phyloP scores from a whole-genome alignment of 2,888 invertebrate genomes.

The Phaedon cochleariae region DNA sequence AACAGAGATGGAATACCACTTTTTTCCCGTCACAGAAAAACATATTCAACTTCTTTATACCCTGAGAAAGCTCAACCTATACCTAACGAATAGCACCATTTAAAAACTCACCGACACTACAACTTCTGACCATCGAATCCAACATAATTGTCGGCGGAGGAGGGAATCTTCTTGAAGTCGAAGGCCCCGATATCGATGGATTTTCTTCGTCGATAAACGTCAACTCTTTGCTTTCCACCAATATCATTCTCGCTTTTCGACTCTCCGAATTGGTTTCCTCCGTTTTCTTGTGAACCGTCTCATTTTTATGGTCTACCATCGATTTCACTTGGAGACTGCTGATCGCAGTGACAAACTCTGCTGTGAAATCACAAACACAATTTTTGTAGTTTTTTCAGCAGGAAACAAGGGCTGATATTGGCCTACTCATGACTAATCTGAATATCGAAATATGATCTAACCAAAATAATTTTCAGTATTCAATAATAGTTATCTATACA shows the following conservation, averaged over 20 bases:
- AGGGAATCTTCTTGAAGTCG: slow-evolving; percentile 42
- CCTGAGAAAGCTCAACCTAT: too few relatives aligned
- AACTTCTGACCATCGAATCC: slow-evolving; percentile 82
- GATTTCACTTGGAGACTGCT: slow-evolving; percentile 63
- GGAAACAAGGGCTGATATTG: too few relatives aligned
- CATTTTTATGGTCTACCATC: slow-evolving; percentile 66
- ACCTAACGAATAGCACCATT: too few relatives aligned
- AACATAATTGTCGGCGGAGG: slow-evolving; percentile 49
- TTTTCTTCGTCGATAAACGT: slow-evolving; percentile 55
- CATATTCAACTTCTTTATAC: too few relatives aligned
- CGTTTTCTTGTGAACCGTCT: slow-evolving; percentile 65
- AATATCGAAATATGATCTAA: too few relatives aligned
- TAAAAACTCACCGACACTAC: slow-evolving; percentile 79
- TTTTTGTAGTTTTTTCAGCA: too few relatives aligned
- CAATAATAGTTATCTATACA: too few relatives aligned
- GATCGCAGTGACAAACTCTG: not conserved
- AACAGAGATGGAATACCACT: too few relatives aligned
- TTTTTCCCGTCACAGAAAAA: too few relatives aligned
- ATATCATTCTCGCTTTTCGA: slow-evolving; percentile 28
- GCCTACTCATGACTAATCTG: too few relatives aligned
- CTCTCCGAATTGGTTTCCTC: slow-evolving; percentile 50
- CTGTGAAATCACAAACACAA: not conserved
- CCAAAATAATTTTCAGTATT: too few relatives aligned
- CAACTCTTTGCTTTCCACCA: slow-evolving; percentile 44
- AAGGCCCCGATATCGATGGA: slow-evolving; percentile 44